Evolutionary conservation across 2,888 invertebrate genomes (phyloP), one percentile per base, ranked within the genome.

Genomic region (Poecilus cupreus): DNA sequence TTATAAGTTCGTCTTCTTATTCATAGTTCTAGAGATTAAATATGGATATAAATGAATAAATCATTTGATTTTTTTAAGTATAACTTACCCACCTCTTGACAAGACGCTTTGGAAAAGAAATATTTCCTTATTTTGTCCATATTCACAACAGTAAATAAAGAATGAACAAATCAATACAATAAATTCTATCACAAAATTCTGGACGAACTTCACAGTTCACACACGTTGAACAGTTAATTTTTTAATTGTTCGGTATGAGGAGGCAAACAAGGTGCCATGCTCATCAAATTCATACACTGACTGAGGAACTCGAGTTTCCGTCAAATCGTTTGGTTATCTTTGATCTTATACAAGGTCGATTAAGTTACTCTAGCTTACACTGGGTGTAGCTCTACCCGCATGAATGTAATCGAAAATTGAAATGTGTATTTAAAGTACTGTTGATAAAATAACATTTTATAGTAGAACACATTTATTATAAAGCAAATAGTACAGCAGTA

Each of bases 21-120:
- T 49, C 24, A 49, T 32, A 4, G 5, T 32, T 39, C 75, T 75
- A 51, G 8, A 54, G 46, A 54, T 37, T 37, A 75, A 46, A 74
- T n/a, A 26, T 26, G 10, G 1, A 26, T 22, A 13, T 18, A 77
- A 37, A 81, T 64, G 32, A 80, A 82, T 26, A 24, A 79, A 82
- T 79, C 51, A 80, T 60, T 43, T 16, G 51, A 60, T 64, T 39
- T 16, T 3, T 72, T 72, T 46, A 82, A 77, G 46, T 37, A 75
- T 60, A 90, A 93, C 93, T 93, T 93, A 93, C 93, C 93, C 91
- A 94, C 94, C 94, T 94, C 94, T 93, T 93, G 93, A 92, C 93
- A 93, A 90, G 92, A 92, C 89, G 93, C 93, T 90, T 91, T 91
- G 88, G 91, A 90, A 88, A 93, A 89, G 88, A 93, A 89, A 89